These are phyloP conservation scores for Melipona bicolor DNA, from an alignment of 2,888 invertebrate genomes.

Conservation along the genomic window DNA sequence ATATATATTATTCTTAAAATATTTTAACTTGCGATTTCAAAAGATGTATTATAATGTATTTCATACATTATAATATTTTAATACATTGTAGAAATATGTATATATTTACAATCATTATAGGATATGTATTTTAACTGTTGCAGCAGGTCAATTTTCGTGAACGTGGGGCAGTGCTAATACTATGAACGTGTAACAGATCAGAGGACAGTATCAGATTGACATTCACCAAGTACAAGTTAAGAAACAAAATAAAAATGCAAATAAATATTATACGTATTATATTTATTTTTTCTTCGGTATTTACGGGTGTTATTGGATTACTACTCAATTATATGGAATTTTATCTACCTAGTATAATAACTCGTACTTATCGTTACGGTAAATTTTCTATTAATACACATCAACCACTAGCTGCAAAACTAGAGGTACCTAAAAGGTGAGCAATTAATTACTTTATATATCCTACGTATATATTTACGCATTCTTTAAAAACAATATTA, in stretches of 20 bases:
- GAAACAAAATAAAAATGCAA: conserved; percentile 32
- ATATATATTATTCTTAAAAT: neutral
- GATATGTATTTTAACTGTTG: neutral
- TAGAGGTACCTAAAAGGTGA: conserved; percentile 90
- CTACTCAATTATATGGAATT: conserved; percentile 88
- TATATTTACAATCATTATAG: too few species aligned
- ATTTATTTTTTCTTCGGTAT: conserved; percentile 71
- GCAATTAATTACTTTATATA: conserved; percentile 9
- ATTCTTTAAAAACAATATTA: neutral
- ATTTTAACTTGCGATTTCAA: neutral
- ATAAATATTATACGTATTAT: conserved; percentile 76
- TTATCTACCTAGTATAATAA: conserved; percentile 88
- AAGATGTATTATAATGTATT: neutral
- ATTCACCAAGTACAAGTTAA: neutral
- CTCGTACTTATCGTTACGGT: conserved; percentile 90
- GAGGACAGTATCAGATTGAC: too few species aligned
- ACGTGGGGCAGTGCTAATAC: too few species aligned
- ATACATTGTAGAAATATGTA: too few species aligned
- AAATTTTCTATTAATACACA: conserved; percentile 88
- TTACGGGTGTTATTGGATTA: conserved; percentile 86
- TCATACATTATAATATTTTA: too few species aligned
- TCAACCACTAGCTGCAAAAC: conserved; percentile 79
- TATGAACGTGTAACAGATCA: too few species aligned
- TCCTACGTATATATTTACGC: neutral
- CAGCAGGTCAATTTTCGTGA: neutral